Percentiles rank a stretch among this genome's conserved stretches.
Evolutionary conservation across 1,140 invertebrate genomes (phyloP).

Genomic region (Brachionus calyciflorus): DNA sequence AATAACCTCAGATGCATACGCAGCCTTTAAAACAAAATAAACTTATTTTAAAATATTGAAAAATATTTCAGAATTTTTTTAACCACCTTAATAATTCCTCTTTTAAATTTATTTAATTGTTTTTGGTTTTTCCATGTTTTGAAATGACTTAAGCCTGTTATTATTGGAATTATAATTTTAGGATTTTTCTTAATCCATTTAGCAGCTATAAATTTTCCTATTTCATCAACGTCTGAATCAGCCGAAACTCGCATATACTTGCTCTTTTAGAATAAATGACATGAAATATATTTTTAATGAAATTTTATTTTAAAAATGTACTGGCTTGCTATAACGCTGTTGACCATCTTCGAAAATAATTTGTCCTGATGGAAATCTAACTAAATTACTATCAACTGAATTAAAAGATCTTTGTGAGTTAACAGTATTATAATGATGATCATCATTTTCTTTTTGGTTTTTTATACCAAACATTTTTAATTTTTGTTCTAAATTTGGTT

Average conservation of each 20-base stretch:
- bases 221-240: background rate
- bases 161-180: constrained; percentile 20
- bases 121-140: constrained; percentile 42
- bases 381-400: background rate
- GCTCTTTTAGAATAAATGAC: background rate
- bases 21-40: background rate
- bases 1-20: constrained; percentile 14
- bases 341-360: constrained; percentile 25
- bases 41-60: background rate
- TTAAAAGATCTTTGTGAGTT: background rate
- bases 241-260: background rate
- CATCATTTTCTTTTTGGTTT: background rate
- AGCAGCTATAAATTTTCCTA: background rate
- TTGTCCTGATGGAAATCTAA: background rate
- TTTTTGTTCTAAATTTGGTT: too few relatives aligned
- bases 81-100: constrained; percentile 28
- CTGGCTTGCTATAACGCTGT: background rate
- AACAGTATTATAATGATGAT: background rate
- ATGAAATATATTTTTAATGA: too few relatives aligned
- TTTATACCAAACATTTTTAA: background rate
- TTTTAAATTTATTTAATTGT: constrained; percentile 18
- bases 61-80: background rate
- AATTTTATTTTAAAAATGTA: background rate
- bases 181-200: constrained; percentile 28
- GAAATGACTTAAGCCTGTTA: constrained; percentile 22